phyloP scores from a whole-genome alignment of 2,113 vertebrate species.

The Ascaphus truei region DNA sequence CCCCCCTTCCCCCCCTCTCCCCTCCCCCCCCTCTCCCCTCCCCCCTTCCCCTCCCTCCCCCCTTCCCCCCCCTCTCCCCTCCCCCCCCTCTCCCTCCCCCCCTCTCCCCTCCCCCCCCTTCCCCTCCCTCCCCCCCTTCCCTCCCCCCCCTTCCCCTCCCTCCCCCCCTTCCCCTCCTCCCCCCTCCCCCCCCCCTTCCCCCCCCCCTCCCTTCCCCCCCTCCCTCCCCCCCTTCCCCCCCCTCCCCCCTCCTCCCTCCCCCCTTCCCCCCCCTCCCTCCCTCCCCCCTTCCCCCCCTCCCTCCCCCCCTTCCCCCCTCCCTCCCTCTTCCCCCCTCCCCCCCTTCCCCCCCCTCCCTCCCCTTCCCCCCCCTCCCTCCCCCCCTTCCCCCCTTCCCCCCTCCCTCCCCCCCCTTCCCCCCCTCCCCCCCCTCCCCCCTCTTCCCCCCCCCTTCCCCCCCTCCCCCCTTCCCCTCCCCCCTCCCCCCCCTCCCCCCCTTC shows the following conservation, averaged over 20 bases:
- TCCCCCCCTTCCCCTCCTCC: too few species aligned
- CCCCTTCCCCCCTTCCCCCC: not conserved
- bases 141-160: not conserved
- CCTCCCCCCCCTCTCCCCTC: not conserved
- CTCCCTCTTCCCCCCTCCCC: not conserved
- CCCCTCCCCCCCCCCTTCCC: too few species aligned
- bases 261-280: too few species aligned
- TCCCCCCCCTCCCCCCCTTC: not conserved
- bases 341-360: not conserved
- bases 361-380: not conserved
- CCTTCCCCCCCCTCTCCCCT: not conserved
- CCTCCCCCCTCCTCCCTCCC: slow-evolving; percentile 32
- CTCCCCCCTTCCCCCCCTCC: not conserved
- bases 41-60: not conserved
- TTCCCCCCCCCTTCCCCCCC: not conserved
- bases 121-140: not conserved
- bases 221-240: not conserved
- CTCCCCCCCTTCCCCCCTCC: not conserved
- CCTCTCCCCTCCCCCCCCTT: too few species aligned
- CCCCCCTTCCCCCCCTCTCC: too few species aligned
- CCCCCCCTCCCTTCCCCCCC: not conserved
- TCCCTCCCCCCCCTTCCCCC: not conserved
- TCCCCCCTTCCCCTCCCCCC: not conserved
- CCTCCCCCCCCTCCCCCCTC: not conserved
- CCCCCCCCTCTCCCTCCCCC: not conserved